Conservation (phyloP, 2,888 invertebrate species). For the Andrena camellia region DNA sequence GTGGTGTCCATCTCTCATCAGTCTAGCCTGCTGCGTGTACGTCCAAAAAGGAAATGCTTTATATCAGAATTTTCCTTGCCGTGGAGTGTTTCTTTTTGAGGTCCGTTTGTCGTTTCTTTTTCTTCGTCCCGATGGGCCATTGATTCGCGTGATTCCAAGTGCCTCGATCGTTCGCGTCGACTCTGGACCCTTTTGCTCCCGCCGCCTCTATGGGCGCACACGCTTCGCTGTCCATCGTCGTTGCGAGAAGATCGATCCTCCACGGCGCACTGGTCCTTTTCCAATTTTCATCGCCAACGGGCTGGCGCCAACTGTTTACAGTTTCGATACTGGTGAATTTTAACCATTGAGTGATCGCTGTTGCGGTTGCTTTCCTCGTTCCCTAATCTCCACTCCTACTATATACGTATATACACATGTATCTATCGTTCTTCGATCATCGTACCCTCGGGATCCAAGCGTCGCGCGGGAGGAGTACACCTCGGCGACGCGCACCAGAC, state of each 20-base stretch:
- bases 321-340: constrained; percentile 19
- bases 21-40: background rate
- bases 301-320: constrained; percentile 3
- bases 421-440: constrained; percentile 9
- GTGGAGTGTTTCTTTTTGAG: background rate
- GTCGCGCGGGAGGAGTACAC: background rate
- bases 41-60: background rate
- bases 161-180: background rate
- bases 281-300: background rate
- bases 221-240: background rate
- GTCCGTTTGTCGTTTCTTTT: background rate
- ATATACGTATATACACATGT: background rate
- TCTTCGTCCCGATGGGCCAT: constrained; percentile 1
- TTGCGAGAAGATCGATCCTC: constrained; percentile 15
- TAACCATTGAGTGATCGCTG: background rate
- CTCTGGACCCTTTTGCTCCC: too few relatives aligned
- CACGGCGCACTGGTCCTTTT: constrained; percentile 2
- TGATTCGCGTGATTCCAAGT: background rate
- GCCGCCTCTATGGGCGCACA: background rate
- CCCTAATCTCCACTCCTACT: background rate
- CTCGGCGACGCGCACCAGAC: background rate
- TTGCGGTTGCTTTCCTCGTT: background rate
- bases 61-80: background rate
- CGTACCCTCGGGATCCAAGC: background rate
- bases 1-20: background rate